These are phyloP conservation scores for Acanthosepion lycidas DNA, from an alignment of 2,888 invertebrate genomes.

Conservation along the genomic window DNA sequence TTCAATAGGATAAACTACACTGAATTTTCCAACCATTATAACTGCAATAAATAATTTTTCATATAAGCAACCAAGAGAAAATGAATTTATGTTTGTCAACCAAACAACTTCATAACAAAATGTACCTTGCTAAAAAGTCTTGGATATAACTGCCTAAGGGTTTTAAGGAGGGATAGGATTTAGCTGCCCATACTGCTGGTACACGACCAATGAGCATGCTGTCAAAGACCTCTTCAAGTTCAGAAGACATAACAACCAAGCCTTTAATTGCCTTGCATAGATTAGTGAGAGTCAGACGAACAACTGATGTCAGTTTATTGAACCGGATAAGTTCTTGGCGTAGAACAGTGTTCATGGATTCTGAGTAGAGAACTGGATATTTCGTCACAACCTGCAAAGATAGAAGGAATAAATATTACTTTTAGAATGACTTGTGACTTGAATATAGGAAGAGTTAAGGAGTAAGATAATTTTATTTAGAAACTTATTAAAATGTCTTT, in stretches of 20 bases:
- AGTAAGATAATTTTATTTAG: neutral
- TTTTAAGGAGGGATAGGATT: slow-evolving; percentile 75
- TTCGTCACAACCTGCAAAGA: slow-evolving; percentile 70
- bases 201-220: slow-evolving; percentile 74
- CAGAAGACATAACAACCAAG: slow-evolving; percentile 74
- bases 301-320: slow-evolving; percentile 72
- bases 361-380: slow-evolving; percentile 74
- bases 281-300: slow-evolving; percentile 71
- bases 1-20: no score
- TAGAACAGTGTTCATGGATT: slow-evolving; percentile 75
- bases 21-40: no score
- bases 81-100: no score
- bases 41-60: no score
- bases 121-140: slow-evolving; percentile 80
- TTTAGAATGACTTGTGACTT: no score
- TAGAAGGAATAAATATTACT: neutral
- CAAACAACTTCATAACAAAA: no score
- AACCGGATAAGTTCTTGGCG: slow-evolving; percentile 75
- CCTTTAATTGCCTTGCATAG: slow-evolving; percentile 75
- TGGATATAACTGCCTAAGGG: slow-evolving; percentile 74
- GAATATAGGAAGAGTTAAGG: neutral
- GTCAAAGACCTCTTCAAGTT: slow-evolving; percentile 74
- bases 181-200: slow-evolving; percentile 74
- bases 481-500: no score
- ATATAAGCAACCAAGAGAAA: no score